A percentile compares a stretch with the other conserved stretches of the same genome.
These are phyloP conservation scores for Tetranychus truncatus DNA, from an alignment of 2,888 invertebrate genomes.

Conservation along the genomic window DNA sequence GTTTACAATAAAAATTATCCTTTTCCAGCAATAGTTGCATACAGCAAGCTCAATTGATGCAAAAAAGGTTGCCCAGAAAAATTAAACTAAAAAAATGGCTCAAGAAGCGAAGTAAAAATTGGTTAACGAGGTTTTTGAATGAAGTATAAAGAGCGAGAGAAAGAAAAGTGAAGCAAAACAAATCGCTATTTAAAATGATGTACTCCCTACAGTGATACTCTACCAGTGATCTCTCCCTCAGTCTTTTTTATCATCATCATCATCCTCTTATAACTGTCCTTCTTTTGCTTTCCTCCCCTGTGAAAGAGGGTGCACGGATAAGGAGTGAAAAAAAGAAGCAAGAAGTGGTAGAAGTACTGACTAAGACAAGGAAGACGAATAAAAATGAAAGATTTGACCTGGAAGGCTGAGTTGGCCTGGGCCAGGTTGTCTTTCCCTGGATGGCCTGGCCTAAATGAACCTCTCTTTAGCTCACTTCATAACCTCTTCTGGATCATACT, in stretches of 20 bases:
- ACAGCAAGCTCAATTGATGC: too few species aligned
- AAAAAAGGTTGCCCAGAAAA: too few species aligned
- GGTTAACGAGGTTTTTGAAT: background rate
- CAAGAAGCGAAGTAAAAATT: background rate
- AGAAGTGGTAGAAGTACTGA: background rate
- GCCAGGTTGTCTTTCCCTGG: background rate
- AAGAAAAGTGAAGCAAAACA: background rate
- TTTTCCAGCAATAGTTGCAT: too few species aligned
- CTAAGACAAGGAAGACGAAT: slow-evolving; percentile 1
- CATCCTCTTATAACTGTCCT: background rate
- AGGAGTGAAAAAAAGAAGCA: background rate
- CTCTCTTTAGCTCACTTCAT: background rate
- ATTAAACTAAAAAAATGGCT: background rate
- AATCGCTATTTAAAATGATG: background rate
- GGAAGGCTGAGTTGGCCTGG: background rate
- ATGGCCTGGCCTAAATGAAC: background rate
- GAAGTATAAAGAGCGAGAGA: background rate
- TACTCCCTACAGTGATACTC: background rate
- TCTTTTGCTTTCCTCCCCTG: background rate
- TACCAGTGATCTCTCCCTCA: background rate
- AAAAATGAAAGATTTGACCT: background rate
- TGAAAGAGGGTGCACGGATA: background rate
- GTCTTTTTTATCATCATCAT: too few species aligned
- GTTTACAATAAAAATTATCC: too few species aligned
- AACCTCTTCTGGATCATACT: background rate